A percentile compares a stretch with the other conserved stretches of the same genome.
Conservation (phyloP, 2,888 invertebrate genomes). For the Apotomis betuletana region DNA sequence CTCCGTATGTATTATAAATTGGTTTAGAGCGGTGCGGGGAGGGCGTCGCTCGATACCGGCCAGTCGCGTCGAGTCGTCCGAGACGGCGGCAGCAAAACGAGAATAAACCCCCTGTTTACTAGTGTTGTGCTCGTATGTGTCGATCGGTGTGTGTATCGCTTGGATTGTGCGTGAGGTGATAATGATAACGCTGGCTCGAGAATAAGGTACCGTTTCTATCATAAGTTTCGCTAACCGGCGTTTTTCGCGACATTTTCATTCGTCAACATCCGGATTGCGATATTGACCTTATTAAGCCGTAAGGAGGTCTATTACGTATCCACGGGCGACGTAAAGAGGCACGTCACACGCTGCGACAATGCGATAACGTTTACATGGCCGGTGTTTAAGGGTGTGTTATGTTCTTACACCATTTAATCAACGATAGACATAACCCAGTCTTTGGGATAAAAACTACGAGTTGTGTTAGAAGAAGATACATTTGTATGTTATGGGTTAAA, state of each 20-base stretch:
- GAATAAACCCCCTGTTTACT: slow-evolving; percentile 11
- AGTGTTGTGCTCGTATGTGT: slow-evolving; percentile 33
- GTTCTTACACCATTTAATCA: background rate
- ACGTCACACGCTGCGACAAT: background rate
- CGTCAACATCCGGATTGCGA: background rate
- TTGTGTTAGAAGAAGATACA: background rate
- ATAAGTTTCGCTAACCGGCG: background rate
- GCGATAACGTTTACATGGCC: background rate
- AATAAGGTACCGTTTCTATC: slow-evolving; percentile 25
- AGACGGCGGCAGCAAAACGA: slow-evolving; percentile 53
- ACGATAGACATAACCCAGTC: background rate
- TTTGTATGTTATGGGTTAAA: no score
- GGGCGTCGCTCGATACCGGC: slow-evolving; percentile 76
- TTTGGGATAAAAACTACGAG: background rate
- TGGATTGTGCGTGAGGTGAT: slow-evolving; percentile 38
- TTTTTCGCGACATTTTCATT: background rate
- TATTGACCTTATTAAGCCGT: background rate
- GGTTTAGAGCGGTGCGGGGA: slow-evolving; percentile 80
- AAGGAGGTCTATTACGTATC: background rate
- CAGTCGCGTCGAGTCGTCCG: slow-evolving; percentile 70
- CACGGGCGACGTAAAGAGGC: background rate
- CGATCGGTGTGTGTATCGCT: slow-evolving; percentile 22
- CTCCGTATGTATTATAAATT: slow-evolving; percentile 83
- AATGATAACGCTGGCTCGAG: slow-evolving; percentile 22
- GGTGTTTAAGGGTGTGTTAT: background rate